Percentiles rank a stretch among this genome's conserved stretches.
Conservation (phyloP, 2,797 vertebrate species). For the Clarias platycephalus region DNA sequence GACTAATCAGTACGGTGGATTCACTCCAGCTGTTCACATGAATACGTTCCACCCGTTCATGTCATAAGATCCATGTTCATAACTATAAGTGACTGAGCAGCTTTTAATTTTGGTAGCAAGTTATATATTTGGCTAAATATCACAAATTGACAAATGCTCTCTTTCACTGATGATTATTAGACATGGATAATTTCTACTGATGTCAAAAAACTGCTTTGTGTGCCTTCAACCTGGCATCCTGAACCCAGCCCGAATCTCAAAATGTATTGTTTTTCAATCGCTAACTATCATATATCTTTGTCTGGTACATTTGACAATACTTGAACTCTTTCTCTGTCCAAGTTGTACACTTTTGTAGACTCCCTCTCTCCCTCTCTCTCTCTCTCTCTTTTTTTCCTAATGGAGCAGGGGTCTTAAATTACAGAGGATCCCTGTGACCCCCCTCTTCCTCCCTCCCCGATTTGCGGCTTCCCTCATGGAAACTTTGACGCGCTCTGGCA, state of each 20-base stretch:
- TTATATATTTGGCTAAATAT: neutral
- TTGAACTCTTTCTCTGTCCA: slow-evolving; percentile 52
- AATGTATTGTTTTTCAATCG: neutral
- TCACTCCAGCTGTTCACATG: slow-evolving; percentile 70
- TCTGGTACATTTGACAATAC: neutral
- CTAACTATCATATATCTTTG: neutral
- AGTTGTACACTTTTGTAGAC: neutral
- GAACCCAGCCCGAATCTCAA: neutral
- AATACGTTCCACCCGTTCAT: slow-evolving; percentile 55
- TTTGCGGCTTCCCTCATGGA: slow-evolving; percentile 89
- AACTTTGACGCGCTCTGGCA: slow-evolving; percentile 90
- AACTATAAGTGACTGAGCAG: neutral
- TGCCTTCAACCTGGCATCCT: neutral
- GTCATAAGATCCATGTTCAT: neutral
- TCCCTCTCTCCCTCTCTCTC: slow-evolving; percentile 28
- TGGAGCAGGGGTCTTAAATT: slow-evolving; percentile 66
- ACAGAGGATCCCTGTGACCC: slow-evolving; percentile 61
- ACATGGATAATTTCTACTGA: neutral
- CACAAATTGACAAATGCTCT: too few species aligned
- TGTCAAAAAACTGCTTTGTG: neutral
- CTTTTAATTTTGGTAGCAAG: neutral
- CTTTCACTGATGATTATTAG: neutral
- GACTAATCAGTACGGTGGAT: slow-evolving; percentile 72
- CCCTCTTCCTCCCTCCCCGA: slow-evolving; percentile 52
- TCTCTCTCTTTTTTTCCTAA: slow-evolving; percentile 62